These are phyloP conservation scores for Apus apus DNA, from an alignment of 2,113 vertebrate genomes.

Conservation along the genomic window DNA sequence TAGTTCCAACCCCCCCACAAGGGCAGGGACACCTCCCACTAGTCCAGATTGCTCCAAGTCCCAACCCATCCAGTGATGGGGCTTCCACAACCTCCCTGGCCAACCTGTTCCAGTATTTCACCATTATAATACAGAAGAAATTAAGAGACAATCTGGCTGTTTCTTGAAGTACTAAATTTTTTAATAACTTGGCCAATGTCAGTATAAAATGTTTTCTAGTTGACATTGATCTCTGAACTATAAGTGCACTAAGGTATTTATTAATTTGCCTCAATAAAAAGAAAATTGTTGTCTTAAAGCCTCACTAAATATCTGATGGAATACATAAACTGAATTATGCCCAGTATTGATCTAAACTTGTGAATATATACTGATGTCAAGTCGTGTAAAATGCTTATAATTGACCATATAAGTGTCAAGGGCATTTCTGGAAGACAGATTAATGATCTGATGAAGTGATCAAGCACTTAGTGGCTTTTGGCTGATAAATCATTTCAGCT, in stretches of 20 bases:
- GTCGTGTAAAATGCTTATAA: conserved; percentile 49
- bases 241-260: not conserved
- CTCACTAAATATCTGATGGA: not conserved
- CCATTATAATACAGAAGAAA: not conserved
- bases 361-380: conserved; percentile 15
- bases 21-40: no score
- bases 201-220: not conserved
- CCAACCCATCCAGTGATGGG: no score
- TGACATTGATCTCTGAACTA: not conserved
- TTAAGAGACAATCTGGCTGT: not conserved
- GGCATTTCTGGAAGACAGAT: conserved; percentile 51
- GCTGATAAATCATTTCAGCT: conserved; percentile 51
- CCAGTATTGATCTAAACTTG: conserved; percentile 22
- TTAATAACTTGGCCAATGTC: not conserved
- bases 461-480: conserved; percentile 46
- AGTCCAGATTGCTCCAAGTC: no score
- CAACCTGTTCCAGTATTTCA: no score
- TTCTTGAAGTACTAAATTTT: not conserved
- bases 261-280: conserved; percentile 5
- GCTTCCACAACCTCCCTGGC: no score
- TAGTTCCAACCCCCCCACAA: no score
- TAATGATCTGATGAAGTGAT: conserved; percentile 56
- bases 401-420: conserved; percentile 6
- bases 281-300: not conserved
- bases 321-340: not conserved